Conservation (phyloP, 2,888 invertebrate species). For the Lithosia quadra region DNA sequence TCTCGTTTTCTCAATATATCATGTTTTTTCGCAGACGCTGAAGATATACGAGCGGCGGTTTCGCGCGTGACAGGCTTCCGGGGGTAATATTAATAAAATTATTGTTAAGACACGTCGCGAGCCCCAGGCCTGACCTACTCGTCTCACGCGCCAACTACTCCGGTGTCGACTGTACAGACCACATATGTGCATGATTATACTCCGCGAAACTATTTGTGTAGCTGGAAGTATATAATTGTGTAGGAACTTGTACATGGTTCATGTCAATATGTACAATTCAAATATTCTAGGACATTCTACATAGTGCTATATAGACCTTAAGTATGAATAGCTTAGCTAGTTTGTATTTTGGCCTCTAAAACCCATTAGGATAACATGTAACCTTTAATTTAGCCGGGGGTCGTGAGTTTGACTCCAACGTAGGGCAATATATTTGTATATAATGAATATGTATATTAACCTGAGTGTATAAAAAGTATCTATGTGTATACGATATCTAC, state of each 20-base stretch:
- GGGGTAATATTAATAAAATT: conserved; percentile 87
- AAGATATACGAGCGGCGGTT: conserved; percentile 83
- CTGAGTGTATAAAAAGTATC: no score
- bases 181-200: conserved; percentile 36
- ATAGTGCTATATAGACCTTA: no score
- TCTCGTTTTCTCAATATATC: conserved; percentile 85
- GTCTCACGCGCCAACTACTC: conserved; percentile 48
- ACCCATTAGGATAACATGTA: not conserved
- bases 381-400: not conserved
- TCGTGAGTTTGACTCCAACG: not conserved
- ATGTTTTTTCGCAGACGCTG: conserved; percentile 80
- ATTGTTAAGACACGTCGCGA: conserved; percentile 82
- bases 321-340: no score
- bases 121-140: conserved; percentile 70
- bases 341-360: not conserved
- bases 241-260: not conserved
- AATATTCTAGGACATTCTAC: not conserved
- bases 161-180: conserved; percentile 35
- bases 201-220: conserved; percentile 19
- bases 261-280: not conserved
- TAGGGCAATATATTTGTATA: not conserved
- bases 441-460: no score
- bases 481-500: no score
- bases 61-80: conserved; percentile 84
- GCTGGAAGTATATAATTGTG: conserved; percentile 11